Percentiles rank a stretch among this genome's conserved stretches.
Evolutionary conservation across 2,113 vertebrate genomes (phyloP).

Genomic region (Rhinichthys klamathensis): DNA sequence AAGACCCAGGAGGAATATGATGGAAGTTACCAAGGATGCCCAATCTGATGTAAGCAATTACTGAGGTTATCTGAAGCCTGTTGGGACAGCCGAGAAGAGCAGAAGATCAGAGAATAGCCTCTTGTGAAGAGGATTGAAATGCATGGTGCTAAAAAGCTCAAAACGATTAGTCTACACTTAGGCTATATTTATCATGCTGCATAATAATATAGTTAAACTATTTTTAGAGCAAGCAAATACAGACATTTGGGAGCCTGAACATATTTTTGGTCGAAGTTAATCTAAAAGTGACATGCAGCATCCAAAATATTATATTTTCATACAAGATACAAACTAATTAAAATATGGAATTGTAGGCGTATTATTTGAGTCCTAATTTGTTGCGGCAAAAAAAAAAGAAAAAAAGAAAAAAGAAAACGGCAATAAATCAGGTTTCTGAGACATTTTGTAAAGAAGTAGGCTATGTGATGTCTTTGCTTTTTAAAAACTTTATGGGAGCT

Average conservation of each 20-base stretch:
- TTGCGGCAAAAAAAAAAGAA: no score
- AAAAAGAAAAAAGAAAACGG: no score
- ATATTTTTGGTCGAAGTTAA: background rate
- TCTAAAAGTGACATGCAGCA: no score
- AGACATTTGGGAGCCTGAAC: background rate
- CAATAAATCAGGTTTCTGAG: background rate
- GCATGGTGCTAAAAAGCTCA: background rate
- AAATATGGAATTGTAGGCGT: background rate
- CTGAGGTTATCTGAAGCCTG: slow-evolving; percentile 3
- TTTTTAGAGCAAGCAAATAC: background rate
- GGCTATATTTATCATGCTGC: background rate
- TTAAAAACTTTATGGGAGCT: no score
- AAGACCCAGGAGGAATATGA: background rate
- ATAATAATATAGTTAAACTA: background rate
- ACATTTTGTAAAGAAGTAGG: background rate
- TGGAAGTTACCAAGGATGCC: background rate
- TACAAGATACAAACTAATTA: no score
- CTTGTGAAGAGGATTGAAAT: background rate
- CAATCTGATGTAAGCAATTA: background rate
- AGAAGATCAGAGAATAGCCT: background rate
- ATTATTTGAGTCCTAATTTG: background rate
- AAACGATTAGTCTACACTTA: background rate
- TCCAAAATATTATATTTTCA: no score
- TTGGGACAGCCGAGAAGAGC: background rate
- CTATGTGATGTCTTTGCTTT: background rate